A percentile compares a stretch with the other conserved stretches of the same genome.
Conservation (phyloP, 2,888 invertebrate species). For the Microctonus brassicae region DNA sequence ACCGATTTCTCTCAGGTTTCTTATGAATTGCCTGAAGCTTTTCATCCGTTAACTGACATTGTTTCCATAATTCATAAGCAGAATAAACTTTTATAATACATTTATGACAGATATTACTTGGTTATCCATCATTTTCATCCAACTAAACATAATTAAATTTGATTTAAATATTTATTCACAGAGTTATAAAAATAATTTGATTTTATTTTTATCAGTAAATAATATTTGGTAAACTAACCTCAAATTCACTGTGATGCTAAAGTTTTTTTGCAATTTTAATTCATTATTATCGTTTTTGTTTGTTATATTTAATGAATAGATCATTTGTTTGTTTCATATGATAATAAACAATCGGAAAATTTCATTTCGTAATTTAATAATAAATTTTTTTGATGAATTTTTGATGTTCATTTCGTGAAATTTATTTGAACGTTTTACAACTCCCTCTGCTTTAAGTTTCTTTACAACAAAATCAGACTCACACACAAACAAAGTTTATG, state of each 20-base stretch:
- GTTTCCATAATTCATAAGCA: constrained; percentile 56
- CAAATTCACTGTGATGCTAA: constrained; percentile 56
- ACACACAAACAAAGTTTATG: too few species aligned
- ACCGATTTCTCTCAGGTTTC: constrained; percentile 37
- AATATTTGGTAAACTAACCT: constrained; percentile 48
- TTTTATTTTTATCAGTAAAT: neutral
- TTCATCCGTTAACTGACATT: constrained; percentile 56
- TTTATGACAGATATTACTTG: constrained; percentile 52
- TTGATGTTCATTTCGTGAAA: neutral
- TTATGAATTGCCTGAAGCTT: constrained; percentile 51
- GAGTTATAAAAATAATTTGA: neutral
- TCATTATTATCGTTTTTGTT: constrained; percentile 31
- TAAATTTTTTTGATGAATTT: neutral
- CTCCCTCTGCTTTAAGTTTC: constrained; percentile 9
- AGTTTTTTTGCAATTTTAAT: constrained; percentile 48
- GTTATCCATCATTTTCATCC: constrained; percentile 57
- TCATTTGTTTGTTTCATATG: constrained; percentile 52
- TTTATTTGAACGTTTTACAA: neutral
- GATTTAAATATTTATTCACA: neutral
- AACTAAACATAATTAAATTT: constrained; percentile 47
- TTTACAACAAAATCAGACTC: too few species aligned
- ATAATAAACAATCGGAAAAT: constrained; percentile 57
- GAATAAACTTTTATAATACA: constrained; percentile 53
- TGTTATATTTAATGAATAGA: constrained; percentile 47
- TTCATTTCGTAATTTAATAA: neutral